Conservation (phyloP, 2,797 vertebrate genomes). For the Neostethus bicornis region DNA sequence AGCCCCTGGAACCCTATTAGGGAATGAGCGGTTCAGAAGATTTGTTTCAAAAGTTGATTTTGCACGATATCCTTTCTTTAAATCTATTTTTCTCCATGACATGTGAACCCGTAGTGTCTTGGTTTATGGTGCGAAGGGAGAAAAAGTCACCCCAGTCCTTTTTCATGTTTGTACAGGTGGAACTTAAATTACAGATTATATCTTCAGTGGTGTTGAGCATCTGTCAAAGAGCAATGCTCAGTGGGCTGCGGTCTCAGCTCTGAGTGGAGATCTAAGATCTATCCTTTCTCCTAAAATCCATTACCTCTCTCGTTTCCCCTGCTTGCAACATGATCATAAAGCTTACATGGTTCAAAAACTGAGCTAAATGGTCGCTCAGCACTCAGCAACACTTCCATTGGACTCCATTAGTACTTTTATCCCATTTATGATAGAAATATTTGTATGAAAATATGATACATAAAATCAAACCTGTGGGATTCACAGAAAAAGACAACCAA, state of each 20-base stretch:
- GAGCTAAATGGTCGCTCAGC: constrained; percentile 59
- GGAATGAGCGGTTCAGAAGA: too few relatives aligned
- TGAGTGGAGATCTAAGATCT: constrained; percentile 42
- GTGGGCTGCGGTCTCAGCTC: constrained; percentile 27
- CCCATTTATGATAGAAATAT: constrained; percentile 31
- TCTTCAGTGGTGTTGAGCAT: constrained; percentile 24
- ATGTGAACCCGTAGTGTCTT: too few relatives aligned
- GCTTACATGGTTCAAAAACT: constrained; percentile 46
- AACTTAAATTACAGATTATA: constrained; percentile 42
- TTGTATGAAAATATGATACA: not conserved
- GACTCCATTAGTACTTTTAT: constrained; percentile 53
- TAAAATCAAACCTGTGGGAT: constrained; percentile 4
- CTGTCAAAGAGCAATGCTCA: constrained; percentile 26
- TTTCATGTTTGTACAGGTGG: constrained; percentile 25
- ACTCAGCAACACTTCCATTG: constrained; percentile 53
- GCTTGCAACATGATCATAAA: constrained; percentile 57
- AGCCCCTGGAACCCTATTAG: too few relatives aligned
- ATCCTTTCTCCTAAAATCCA: constrained; percentile 49
- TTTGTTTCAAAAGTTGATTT: too few relatives aligned
- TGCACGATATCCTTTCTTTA: too few relatives aligned
- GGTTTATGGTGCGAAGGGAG: too few relatives aligned
- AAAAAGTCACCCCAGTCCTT: constrained; percentile 27
- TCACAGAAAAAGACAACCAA: not conserved
- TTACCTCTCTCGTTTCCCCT: constrained; percentile 59
- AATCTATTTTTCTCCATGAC: too few relatives aligned